Percentiles rank a stretch among this genome's conserved stretches.
phyloP scores from a whole-genome alignment of 1,140 invertebrate genomes.

The Bombus superbus region DNA sequence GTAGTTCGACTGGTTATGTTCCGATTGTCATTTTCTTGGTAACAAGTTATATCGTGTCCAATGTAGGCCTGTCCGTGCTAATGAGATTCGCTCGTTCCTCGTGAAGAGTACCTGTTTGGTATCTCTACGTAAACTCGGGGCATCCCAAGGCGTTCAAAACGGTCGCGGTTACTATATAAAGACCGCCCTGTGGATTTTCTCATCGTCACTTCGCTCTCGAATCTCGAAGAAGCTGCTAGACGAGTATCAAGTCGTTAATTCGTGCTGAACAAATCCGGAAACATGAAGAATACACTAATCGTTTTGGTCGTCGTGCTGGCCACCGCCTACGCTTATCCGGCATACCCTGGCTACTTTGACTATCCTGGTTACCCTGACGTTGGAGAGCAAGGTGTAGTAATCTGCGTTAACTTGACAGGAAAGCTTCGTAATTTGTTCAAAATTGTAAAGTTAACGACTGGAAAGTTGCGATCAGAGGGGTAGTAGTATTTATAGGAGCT shows the following conservation, averaged over 20 bases:
- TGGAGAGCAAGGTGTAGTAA: constrained; percentile 9
- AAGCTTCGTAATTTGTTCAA: background rate
- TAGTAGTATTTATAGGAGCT: too few relatives aligned
- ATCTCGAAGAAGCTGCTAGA: background rate
- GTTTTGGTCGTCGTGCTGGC: background rate
- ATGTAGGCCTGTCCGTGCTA: constrained; percentile 17
- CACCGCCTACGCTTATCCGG: background rate
- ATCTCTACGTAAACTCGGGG: constrained; percentile 42
- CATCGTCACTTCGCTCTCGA: constrained; percentile 48
- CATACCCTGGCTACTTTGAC: background rate
- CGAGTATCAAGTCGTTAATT: background rate
- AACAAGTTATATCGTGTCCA: background rate
- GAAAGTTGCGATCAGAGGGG: background rate
- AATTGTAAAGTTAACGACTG: background rate
- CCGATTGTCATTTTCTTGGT: too few relatives aligned
- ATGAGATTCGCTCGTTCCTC: constrained; percentile 45
- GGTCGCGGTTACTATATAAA: constrained; percentile 58
- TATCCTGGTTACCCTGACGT: background rate
- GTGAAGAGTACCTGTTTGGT: constrained; percentile 21
- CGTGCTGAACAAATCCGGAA: background rate
- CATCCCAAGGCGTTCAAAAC: constrained; percentile 46
- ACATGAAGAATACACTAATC: constrained; percentile 13
- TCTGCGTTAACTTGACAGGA: background rate
- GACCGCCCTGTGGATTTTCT: constrained; percentile 44
- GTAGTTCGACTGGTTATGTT: background rate